These are phyloP conservation scores for Neoaliturus tenellus DNA, from an alignment of 2,888 invertebrate genomes.

Conservation along the genomic window DNA sequence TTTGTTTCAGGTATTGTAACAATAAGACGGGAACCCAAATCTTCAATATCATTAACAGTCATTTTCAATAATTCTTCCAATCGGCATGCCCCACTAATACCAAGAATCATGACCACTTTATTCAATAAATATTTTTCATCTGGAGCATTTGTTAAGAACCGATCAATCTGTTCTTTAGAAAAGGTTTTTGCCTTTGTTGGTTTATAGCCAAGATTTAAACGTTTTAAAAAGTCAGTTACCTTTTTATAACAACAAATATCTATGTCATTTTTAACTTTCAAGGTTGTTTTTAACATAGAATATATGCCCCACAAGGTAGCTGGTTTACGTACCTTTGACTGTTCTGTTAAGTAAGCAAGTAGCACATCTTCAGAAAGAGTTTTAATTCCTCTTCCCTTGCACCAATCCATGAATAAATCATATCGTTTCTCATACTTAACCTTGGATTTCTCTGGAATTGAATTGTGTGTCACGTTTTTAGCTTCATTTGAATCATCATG, in stretches of 20 bases:
- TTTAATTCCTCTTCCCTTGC: background rate
- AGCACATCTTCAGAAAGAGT: background rate
- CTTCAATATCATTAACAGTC: slow-evolving; percentile 56
- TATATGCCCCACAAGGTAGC: background rate
- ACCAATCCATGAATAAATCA: background rate
- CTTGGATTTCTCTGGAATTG: background rate
- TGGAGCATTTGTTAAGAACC: background rate
- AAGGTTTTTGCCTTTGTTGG: slow-evolving; percentile 13
- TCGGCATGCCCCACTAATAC: slow-evolving; percentile 62
- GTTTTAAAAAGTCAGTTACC: background rate
- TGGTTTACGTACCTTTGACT: background rate
- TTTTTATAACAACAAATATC: background rate
- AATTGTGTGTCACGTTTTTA: background rate
- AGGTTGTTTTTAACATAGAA: slow-evolving; percentile 12
- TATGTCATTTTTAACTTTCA: slow-evolving; percentile 28
- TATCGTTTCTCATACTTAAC: background rate
- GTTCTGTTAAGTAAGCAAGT: background rate
- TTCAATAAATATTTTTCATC: slow-evolving; percentile 36
- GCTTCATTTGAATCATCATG: background rate
- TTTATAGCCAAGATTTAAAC: background rate
- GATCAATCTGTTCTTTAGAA: background rate
- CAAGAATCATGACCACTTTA: slow-evolving; percentile 60
- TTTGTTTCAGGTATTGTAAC: background rate
- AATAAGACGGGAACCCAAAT: background rate
- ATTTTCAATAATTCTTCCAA: slow-evolving; percentile 61